Conservation (phyloP, 1,140 invertebrate genomes). For the Cecropterus lyciades region DNA sequence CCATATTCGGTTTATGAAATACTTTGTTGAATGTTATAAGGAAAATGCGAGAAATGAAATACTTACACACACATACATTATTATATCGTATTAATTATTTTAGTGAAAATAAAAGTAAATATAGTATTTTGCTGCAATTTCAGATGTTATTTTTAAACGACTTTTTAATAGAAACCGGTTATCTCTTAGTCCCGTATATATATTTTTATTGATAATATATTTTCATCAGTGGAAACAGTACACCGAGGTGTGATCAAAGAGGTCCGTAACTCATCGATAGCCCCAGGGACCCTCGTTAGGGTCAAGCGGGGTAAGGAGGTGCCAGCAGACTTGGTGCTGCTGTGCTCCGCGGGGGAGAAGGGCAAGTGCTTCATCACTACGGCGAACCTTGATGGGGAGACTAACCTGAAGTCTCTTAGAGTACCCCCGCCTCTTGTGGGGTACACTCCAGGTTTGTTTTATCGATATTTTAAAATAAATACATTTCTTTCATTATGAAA, state of each 20-base stretch:
- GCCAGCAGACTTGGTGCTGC: conserved; percentile 91
- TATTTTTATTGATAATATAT: too few species aligned
- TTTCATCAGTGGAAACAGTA: conserved; percentile 69
- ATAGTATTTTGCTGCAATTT: too few species aligned
- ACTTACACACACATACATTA: too few species aligned
- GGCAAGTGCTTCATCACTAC: conserved; percentile 99
- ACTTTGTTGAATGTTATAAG: too few species aligned
- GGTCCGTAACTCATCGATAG: conserved; percentile 64
- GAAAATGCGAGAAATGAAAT: too few species aligned
- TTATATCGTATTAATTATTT: too few species aligned
- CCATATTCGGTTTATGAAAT: too few species aligned
- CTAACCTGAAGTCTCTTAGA: conserved; percentile 96
- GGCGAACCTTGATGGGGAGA: conserved; percentile 99
- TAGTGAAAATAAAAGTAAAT: too few species aligned
- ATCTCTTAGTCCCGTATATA: too few species aligned
- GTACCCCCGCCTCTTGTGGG: conserved; percentile 78
- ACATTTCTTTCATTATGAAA: too few species aligned
- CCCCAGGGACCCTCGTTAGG: conserved; percentile 90
- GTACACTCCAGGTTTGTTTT: conserved; percentile 66
- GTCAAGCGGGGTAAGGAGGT: conserved; percentile 89
- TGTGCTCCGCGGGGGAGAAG: conserved; percentile 94
- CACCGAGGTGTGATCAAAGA: conserved; percentile 70
- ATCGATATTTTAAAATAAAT: neutral
- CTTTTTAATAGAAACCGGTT: too few species aligned
- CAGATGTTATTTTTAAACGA: too few species aligned